A percentile compares a stretch with the other conserved stretches of the same genome.
Evolutionary conservation across 2,113 vertebrate species (phyloP).

Genomic region (Nerophis ophidion): DNA sequence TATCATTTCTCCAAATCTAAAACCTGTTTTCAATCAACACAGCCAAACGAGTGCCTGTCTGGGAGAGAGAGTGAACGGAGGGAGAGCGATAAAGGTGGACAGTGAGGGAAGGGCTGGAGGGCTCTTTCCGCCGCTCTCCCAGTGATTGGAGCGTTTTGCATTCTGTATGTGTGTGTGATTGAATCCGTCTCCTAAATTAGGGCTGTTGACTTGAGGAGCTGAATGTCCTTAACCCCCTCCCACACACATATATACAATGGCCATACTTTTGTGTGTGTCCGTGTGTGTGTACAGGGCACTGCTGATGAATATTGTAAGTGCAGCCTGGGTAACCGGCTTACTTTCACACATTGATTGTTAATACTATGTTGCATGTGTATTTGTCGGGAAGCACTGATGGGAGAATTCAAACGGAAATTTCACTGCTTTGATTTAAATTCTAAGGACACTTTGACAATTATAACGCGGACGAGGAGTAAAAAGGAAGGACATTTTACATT

Average conservation of each 20-base stretch:
- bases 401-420: conserved; percentile 47
- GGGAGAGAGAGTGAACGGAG: conserved; percentile 64
- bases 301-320: conserved; percentile 59
- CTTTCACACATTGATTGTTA: conserved; percentile 65
- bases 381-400: conserved; percentile 37
- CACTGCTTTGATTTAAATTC: conserved; percentile 43
- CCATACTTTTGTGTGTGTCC: conserved; percentile 33
- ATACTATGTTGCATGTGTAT: conserved; percentile 55
- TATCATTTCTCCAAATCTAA: conserved; percentile 99
- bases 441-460: conserved; percentile 15
- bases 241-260: conserved; percentile 49
- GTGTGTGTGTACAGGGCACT: conserved; percentile 23
- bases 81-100: conserved; percentile 55
- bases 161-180: conserved; percentile 94
- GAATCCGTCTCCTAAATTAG: conserved; percentile 98
- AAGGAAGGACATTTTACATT: conserved; percentile 20
- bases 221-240: conserved; percentile 81
- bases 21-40: conserved; percentile 99
- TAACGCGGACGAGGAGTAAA: not conserved
- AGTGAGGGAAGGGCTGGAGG: conserved; percentile 56
- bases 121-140: conserved; percentile 68
- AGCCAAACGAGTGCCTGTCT: conserved; percentile 86
- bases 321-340: conserved; percentile 60
- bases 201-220: conserved; percentile 92
- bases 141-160: conserved; percentile 87